A percentile compares a stretch with the other conserved stretches of the same genome.
Evolutionary conservation across 2,888 invertebrate genomes (phyloP).

Genomic region (Heteropelma amictum): DNA sequence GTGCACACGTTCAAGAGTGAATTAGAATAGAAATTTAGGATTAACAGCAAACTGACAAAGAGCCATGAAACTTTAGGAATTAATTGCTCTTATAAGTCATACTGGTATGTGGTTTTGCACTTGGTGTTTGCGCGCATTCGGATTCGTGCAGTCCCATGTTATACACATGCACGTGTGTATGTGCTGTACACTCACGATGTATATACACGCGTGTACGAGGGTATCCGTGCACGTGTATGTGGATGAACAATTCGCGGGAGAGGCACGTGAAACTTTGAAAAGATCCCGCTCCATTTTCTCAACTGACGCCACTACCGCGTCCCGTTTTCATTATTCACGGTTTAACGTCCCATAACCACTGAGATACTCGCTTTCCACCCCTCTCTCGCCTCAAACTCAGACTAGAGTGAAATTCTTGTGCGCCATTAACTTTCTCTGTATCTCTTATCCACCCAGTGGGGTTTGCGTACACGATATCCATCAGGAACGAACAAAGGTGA

Average conservation of each 20-base stretch:
- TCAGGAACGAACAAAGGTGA: slow-evolving; percentile 5
- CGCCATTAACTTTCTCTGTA: slow-evolving; percentile 44
- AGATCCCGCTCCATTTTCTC: slow-evolving; percentile 24
- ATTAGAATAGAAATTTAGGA: slow-evolving; percentile 45
- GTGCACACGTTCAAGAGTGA: not conserved
- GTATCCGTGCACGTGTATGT: not conserved
- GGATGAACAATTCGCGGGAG: not conserved
- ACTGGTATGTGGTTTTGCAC: slow-evolving; percentile 39
- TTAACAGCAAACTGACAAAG: slow-evolving; percentile 46
- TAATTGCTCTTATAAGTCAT: slow-evolving; percentile 55
- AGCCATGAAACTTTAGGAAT: slow-evolving; percentile 59
- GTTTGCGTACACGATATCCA: not conserved
- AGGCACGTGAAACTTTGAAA: slow-evolving; percentile 53
- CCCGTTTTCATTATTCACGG: slow-evolving; percentile 53
- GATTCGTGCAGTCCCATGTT: not conserved
- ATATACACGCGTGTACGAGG: not conserved
- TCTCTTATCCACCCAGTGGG: slow-evolving; percentile 27
- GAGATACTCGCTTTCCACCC: slow-evolving; percentile 32
- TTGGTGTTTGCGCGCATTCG: slow-evolving; percentile 38
- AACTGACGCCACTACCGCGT: slow-evolving; percentile 27
- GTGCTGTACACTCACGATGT: not conserved
- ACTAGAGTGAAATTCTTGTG: slow-evolving; percentile 48
- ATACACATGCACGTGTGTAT: not conserved
- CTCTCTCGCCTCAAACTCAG: not conserved
- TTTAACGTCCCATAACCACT: slow-evolving; percentile 46